Base-by-base conservation (phyloP, 2,113 vertebrate species). In the Myrmecobius fasciatus region DNA sequence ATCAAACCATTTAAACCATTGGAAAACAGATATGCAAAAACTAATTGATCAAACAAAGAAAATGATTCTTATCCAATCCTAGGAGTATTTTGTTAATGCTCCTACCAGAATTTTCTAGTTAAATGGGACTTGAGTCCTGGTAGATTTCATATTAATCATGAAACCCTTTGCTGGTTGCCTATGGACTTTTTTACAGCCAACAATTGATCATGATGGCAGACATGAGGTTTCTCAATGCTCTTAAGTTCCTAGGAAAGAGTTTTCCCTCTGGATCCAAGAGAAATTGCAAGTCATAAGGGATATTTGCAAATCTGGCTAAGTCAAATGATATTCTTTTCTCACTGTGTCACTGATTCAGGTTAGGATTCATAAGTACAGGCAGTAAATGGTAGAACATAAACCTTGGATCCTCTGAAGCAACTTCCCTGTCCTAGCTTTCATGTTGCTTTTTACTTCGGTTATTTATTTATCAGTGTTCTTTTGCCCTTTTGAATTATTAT, bases 401-500 rank as follows among this genome's bases (percentile, higher is more conserved):
- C 94, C 91, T 94, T 9, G 49, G 43, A 26, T 25, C 43, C 49
- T 52, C 0, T 11, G 20, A 20, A 20, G 48, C 24, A 10, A 46
- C 10, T 91, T 90, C 51, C 89, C 92, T 88, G 92, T 91, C 96
- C 94, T 53, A 0, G 6, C 90, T 97, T 97, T 60, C 94, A 90
- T 91, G 92, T 90, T 56, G 26, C 96, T 97, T 97, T 98, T 98
- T 97, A 97, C 97, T 97, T 93, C 36, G 60, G 95, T 97, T 95
- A 97, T 98, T 97, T 98, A 96, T 98, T 97, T 97, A 96, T 91
- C 11, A 0, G 96, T 96, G 94, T 92, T 96, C 96, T 97, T 95
- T 92, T 94, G 94, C 91, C 91, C 52, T 93, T 96, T 83, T 98
- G 97, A 98, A 96, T 98, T 98, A 98, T 97, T 98, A 97, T 98